Evolutionary conservation across 1,140 invertebrate genomes (phyloP).

Genomic region (Mycetomoellerius zeteki): DNA sequence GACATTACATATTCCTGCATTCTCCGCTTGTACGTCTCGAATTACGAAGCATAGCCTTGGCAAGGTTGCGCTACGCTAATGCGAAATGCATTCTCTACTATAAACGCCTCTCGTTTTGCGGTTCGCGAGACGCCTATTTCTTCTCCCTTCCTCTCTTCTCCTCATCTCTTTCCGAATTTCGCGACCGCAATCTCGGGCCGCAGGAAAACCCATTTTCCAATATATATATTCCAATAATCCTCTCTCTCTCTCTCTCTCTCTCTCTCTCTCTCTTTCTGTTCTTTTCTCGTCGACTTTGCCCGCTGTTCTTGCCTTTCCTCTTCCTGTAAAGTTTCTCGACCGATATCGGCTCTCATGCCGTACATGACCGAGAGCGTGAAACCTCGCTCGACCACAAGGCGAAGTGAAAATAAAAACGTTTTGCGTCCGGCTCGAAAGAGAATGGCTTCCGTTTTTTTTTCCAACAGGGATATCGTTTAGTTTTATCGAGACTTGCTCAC

Average conservation of each 20-base stretch:
- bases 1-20: constrained; percentile 32
- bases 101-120: constrained; percentile 35
- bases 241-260: too few species aligned
- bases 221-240: constrained; percentile 28
- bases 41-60: constrained; percentile 50
- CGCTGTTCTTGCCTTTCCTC: constrained; percentile 16
- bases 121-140: background rate
- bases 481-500: background rate
- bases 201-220: constrained; percentile 8
- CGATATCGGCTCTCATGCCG: constrained; percentile 14
- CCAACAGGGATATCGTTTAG: background rate
- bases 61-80: constrained; percentile 26
- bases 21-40: constrained; percentile 31
- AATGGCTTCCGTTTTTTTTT: constrained; percentile 21
- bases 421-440: constrained; percentile 25
- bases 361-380: constrained; percentile 12
- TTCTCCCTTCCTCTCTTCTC: background rate
- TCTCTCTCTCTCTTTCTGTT: background rate
- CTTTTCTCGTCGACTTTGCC: background rate
- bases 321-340: constrained; percentile 46
- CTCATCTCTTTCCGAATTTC: constrained; percentile 34
- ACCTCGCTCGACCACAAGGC: constrained; percentile 13
- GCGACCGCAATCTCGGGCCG: constrained; percentile 13
- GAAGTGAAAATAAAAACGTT: constrained; percentile 47
- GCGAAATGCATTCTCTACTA: constrained; percentile 15